Conservation (phyloP, 35 echinoderm and acorn worm species). For the Eucidaris tribuloides region DNA sequence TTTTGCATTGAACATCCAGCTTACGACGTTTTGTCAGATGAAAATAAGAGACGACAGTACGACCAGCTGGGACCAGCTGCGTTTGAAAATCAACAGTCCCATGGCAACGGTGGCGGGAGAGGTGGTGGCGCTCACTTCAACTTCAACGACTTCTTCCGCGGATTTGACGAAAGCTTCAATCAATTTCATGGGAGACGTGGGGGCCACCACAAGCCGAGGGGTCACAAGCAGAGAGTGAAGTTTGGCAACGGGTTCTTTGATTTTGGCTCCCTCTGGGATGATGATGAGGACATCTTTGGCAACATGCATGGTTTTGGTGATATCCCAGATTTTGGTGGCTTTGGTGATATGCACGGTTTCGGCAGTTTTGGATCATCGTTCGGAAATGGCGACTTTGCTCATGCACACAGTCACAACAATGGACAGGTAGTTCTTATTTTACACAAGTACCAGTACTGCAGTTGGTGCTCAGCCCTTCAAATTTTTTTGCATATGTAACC, state of each 20-base stretch:
- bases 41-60: slow-evolving; percentile 79
- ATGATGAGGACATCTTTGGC: slow-evolving; percentile 39
- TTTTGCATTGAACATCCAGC: slow-evolving; percentile 25
- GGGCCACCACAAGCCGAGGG: neutral
- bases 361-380: neutral
- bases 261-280: slow-evolving; percentile 58
- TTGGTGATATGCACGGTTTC: neutral
- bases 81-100: slow-evolving; percentile 24
- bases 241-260: slow-evolving; percentile 35
- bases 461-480: too few species aligned
- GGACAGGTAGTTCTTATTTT: too few species aligned
- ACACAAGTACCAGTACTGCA: too few species aligned
- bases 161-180: slow-evolving; percentile 7
- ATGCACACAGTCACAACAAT: too few species aligned
- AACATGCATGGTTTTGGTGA: slow-evolving; percentile 33
- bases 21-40: slow-evolving; percentile 97
- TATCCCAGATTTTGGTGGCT: neutral
- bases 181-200: slow-evolving; percentile 16
- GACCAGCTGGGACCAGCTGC: slow-evolving; percentile 54
- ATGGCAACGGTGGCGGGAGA: neutral
- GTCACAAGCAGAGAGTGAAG: slow-evolving; percentile 7
- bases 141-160: slow-evolving; percentile 58
- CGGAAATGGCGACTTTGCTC: slow-evolving; percentile 3
- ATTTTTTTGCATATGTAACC: too few species aligned
- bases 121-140: slow-evolving; percentile 42